Conservation (phyloP, 2,888 invertebrate genomes). For the Euspilapteryx auroguttella region DNA sequence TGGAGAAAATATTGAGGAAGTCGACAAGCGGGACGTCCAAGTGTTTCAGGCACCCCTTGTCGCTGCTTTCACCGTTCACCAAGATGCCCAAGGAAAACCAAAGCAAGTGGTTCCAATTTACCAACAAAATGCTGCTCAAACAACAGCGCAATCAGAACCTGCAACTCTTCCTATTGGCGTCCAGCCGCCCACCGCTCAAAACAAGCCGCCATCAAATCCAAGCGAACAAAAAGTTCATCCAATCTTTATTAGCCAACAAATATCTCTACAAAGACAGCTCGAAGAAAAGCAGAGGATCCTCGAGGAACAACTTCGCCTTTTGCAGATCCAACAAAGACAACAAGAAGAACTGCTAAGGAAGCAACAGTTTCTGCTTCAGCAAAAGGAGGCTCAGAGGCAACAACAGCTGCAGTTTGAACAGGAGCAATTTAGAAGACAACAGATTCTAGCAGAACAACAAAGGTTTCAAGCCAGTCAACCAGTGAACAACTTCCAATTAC, state of each 20-base stretch:
- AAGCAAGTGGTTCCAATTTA: conserved; percentile 77
- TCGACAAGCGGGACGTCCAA: conserved; percentile 71
- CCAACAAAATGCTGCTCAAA: conserved; percentile 28
- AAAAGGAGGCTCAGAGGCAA: conserved; percentile 41
- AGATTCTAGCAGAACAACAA: conserved; percentile 7
- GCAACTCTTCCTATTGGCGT: conserved; percentile 15
- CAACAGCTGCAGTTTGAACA: conserved; percentile 23
- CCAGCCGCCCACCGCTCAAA: conserved; percentile 13
- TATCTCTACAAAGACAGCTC: conserved; percentile 43
- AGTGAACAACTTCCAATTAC: conserved; percentile 12
- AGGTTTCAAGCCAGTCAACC: background rate
- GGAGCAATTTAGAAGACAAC: conserved; percentile 24
- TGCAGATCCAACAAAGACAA: conserved; percentile 69
- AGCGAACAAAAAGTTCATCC: conserved; percentile 14
- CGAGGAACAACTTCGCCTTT: conserved; percentile 68
- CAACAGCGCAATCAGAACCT: conserved; percentile 11
- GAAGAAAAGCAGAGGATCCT: conserved; percentile 70
- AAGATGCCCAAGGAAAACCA: conserved; percentile 77
- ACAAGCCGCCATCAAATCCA: conserved; percentile 9
- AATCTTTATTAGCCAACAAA: conserved; percentile 34
- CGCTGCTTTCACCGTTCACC: conserved; percentile 83
- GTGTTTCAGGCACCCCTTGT: conserved; percentile 81
- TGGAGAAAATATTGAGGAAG: conserved; percentile 69
- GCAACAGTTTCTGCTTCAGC: conserved; percentile 61
- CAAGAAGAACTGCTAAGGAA: conserved; percentile 69